Base-by-base conservation (phyloP, 2,888 invertebrate species). In the Toxonevra muliebris region DNA sequence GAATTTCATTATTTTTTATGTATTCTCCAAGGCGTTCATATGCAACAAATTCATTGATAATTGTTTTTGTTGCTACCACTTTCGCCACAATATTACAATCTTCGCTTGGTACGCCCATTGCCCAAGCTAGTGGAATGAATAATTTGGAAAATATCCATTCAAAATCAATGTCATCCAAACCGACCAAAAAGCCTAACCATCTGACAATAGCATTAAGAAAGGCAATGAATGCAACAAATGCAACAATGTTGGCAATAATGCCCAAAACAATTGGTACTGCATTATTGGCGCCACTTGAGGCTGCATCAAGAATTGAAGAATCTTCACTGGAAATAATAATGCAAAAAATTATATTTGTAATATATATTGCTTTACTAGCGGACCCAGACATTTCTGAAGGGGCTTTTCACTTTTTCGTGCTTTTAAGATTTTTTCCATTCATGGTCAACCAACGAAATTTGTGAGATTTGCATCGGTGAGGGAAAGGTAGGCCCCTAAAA, bases 21-120 rank as follows among this genome's bases (percentile, higher is more conserved):
- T 90, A 89, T 70, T 88, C 86, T 0, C 91, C 90, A 82, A 97
- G 88, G 58, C 90, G 87, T 80, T 92, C 87, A 81, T 95, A 97
- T 0, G 97, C 97, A 0, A 96, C 92, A 82, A 97, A 97, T 83
- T 97, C 97, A 79, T 97, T 97, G 15, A 96, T 89, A 15, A 95
- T 91, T 0, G 93, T 94, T 86, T 98, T 98, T 19, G 95, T 85
- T 0, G 97, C 97, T 55, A 98, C 91, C 10, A 98, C 87, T 43
- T 90, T 89, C 0, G 92, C 97, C 0, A 97, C 94, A 10, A 86
- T 82, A 72, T 90, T 88, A 75, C 92, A 91, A 74, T 94, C 90
- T 0, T 87, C 78, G 87, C 87, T 87, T 1, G 88, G 87, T 0
- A 90, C 88, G 75, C 93, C 98, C 92, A 98, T 94, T 12, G 94